Percentiles rank a stretch among this genome's conserved stretches.
These are phyloP conservation scores for Brachyhypopomus occidentalis DNA, from an alignment of 2,113 vertebrate species.

Conservation along the genomic window DNA sequence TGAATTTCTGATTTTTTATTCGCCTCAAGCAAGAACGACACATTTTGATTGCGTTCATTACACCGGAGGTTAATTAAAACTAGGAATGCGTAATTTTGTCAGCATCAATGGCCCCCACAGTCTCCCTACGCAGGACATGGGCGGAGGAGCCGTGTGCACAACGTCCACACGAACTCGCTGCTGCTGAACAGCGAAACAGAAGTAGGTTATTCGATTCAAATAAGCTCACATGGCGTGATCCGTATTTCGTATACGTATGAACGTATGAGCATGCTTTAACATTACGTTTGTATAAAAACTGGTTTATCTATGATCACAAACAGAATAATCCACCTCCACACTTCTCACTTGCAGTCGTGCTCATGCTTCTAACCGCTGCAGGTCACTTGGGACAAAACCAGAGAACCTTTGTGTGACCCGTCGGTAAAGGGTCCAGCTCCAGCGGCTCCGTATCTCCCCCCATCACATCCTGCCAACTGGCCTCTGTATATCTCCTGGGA, in stretches of 20 bases:
- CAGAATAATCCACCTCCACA: no score
- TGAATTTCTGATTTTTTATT: conserved; percentile 1
- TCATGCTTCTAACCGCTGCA: no score
- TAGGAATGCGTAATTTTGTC: neutral
- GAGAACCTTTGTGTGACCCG: neutral
- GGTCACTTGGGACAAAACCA: neutral
- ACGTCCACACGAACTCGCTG: no score
- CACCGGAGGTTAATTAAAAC: conserved; percentile 42
- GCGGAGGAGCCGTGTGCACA: neutral
- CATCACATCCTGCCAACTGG: neutral
- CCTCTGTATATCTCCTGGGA: neutral
- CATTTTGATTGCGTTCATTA: conserved; percentile 4
- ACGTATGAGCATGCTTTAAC: no score
- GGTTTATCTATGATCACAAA: no score
- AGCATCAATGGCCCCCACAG: neutral
- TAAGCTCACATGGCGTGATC: no score
- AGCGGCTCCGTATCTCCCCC: conserved; percentile 15
- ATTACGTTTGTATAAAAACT: no score
- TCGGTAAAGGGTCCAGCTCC: neutral
- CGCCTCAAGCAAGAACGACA: neutral
- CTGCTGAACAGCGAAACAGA: no score
- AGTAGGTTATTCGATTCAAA: no score
- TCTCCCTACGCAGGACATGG: neutral
- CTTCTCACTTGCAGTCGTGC: no score
- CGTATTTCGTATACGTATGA: no score